Evolutionary conservation across 92 coral and sea anemone genomes (phyloP), one percentile per base, ranked within the genome.

Genomic region (Zoanthus sansibaricus): DNA sequence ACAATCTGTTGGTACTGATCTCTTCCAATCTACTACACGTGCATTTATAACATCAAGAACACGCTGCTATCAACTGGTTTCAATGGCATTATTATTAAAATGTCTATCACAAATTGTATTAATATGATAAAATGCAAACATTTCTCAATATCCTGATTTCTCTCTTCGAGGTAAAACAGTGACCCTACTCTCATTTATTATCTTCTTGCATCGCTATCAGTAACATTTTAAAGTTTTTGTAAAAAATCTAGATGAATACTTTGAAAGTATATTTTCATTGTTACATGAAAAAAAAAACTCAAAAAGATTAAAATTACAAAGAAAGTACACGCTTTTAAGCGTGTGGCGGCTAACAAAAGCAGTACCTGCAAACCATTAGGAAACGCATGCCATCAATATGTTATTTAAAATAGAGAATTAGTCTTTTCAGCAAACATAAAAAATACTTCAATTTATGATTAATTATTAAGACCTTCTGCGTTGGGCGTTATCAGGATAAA

Each of bases 21-120:
- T 46, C 73, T 58, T 80, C 46, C 66, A 44, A 80, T 21, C 61
- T 18, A 15, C 2, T 18, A 14, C 85, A 80, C 85, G 85, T 80
- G 85, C 45, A 66, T 18, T 80, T 80, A 25, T 42, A 58, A 61
- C 10, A 33, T 79, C 4, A 21, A 66, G 6, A 17, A 18, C 59
- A 69, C 16, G 4, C 32, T 44, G 73, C 20, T 67, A 79, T 0
- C 18, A 45, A 17, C 73, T 44, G 73, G 85, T 66, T 80, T 80
- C 45, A 64, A 4, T 44, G 56, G 7, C 37, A 20, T 80, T 47
- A 74, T 18, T 74, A 16, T 13, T 75, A n/a, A 8, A 47, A 16
- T 75, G 58, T 48, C 17, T 30, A 33, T 69, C 42, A 33, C 74
- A 69, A 8, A 31, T 69, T 69, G 47, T 69, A 69, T 20, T 9